Evolutionary conservation across 2,113 vertebrate species (phyloP).

Genomic region (Callopanchax toddi): DNA sequence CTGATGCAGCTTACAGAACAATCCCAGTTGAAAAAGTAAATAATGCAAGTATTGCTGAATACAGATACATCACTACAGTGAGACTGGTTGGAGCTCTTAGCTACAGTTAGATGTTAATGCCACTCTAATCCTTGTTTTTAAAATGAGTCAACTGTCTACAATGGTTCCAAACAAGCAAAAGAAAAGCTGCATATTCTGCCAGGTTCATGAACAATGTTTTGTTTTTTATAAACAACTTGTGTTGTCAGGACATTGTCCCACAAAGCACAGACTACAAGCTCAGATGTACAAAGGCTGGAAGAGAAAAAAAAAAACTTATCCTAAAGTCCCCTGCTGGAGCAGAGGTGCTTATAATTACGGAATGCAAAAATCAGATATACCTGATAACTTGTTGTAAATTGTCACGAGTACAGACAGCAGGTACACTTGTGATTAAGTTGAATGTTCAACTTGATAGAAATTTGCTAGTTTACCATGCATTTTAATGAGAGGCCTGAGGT

Average conservation of each 20-base stretch:
- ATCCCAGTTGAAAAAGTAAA: conserved; percentile 22
- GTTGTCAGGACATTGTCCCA: conserved; percentile 26
- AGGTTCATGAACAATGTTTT: conserved; percentile 12
- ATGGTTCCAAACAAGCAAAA: conserved; percentile 28
- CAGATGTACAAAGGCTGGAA: conserved; percentile 57
- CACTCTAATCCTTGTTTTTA: conserved; percentile 27
- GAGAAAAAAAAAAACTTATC: conserved; percentile 16
- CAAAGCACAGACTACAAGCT: conserved; percentile 38
- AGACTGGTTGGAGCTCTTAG: conserved; percentile 34
- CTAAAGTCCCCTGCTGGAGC: conserved; percentile 38
- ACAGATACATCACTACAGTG: conserved; percentile 45
- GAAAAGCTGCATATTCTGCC: conserved; percentile 55
- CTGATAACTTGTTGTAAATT: conserved; percentile 49
- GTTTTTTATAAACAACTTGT: conserved; percentile 14
- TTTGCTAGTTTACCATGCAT: conserved; percentile 37
- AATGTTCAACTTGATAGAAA: conserved; percentile 26
- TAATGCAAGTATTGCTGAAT: conserved; percentile 48
- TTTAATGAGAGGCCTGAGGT: conserved; percentile 84
- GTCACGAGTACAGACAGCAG: conserved; percentile 27
- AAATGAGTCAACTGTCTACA: conserved; percentile 16
- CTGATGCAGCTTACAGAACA: conserved; percentile 32
- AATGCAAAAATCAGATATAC: conserved; percentile 64
- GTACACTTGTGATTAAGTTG: conserved; percentile 49
- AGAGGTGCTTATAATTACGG: conserved; percentile 50
- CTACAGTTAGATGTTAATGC: conserved; percentile 50